These are phyloP conservation scores for Sipunculus nudus DNA, from an alignment of 2,888 invertebrate genomes.

Conservation along the genomic window DNA sequence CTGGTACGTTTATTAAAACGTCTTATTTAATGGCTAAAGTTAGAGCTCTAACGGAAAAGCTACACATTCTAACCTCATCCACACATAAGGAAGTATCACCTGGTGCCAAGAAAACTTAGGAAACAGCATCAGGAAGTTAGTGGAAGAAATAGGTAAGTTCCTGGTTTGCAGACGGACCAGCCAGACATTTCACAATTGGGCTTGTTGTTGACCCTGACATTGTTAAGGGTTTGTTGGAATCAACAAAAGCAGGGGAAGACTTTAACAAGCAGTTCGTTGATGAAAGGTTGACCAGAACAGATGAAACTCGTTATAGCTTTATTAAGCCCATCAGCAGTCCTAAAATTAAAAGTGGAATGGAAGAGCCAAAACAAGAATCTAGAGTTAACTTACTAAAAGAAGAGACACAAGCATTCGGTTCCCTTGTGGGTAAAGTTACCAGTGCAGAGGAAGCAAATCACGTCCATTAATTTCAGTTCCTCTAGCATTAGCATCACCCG, in stretches of 20 bases:
- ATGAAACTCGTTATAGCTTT: background rate
- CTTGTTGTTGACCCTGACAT: background rate
- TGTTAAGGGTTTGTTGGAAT: background rate
- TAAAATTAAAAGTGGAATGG: background rate
- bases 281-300: background rate
- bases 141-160: background rate
- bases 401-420: background rate
- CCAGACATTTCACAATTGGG: background rate
- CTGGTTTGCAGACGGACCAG: background rate
- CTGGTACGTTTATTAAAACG: too few species aligned
- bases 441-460: background rate
- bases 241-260: background rate
- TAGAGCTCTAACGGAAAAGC: background rate
- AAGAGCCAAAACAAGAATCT: background rate
- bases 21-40: background rate
- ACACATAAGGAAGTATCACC: background rate
- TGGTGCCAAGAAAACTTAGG: background rate
- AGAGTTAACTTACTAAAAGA: background rate
- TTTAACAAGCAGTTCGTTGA: background rate
- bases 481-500: background rate
- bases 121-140: background rate
- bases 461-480: background rate
- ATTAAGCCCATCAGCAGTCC: background rate
- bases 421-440: background rate
- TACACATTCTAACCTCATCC: background rate